Conservation (phyloP, 1,140 invertebrate species). For the Prorops nasuta region DNA sequence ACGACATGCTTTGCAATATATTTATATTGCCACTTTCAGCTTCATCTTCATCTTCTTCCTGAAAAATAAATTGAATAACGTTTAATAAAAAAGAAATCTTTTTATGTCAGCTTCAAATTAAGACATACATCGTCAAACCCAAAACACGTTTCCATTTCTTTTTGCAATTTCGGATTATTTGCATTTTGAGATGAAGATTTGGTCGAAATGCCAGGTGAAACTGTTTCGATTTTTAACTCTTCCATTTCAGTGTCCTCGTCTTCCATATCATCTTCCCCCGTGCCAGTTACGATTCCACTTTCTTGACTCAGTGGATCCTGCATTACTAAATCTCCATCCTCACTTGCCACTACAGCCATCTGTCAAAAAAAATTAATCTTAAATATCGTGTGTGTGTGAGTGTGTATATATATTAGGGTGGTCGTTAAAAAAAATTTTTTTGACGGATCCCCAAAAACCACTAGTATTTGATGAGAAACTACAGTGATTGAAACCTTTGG, state of each 20-base stretch:
- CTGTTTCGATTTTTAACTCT: constrained; percentile 43
- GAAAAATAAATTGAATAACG: constrained; percentile 12
- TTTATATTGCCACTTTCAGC: constrained; percentile 38
- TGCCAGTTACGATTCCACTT: constrained; percentile 38
- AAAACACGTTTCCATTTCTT: constrained; percentile 80
- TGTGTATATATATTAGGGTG: no score
- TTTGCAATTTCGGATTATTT: constrained; percentile 56
- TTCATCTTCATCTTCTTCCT: constrained; percentile 49
- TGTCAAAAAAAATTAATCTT: constrained; percentile 22
- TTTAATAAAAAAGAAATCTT: background rate
- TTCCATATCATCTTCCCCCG: constrained; percentile 44
- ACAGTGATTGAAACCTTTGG: no score
- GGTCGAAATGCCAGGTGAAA: constrained; percentile 17
- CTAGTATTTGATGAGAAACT: no score
- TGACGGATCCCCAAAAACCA: no score
- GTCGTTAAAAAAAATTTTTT: no score
- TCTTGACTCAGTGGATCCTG: constrained; percentile 53
- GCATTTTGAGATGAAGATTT: constrained; percentile 37
- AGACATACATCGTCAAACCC: constrained; percentile 74
- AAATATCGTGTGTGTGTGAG: constrained; percentile 3
- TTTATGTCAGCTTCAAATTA: background rate
- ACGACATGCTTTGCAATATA: constrained; percentile 48
- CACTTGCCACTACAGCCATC: constrained; percentile 53
- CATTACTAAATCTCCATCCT: constrained; percentile 54
- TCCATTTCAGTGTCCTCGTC: constrained; percentile 43